phyloP scores from a whole-genome alignment of 1,140 invertebrate genomes.

The Solen grandis region DNA sequence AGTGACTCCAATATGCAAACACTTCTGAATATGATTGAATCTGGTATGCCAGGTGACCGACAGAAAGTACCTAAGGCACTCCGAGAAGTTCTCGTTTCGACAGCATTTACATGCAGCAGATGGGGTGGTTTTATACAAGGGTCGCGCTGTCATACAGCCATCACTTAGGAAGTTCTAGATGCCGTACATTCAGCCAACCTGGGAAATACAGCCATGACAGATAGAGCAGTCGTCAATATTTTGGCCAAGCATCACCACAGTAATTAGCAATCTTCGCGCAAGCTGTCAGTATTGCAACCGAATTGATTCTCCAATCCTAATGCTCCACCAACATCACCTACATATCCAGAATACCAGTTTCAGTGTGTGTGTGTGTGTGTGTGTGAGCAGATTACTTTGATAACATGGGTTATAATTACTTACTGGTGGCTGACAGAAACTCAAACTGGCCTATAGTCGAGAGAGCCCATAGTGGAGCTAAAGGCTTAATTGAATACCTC shows the following conservation, averaged over 20 bases:
- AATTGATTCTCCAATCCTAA: too few species aligned
- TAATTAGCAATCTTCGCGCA: constrained; percentile 8
- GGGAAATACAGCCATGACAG: constrained; percentile 41
- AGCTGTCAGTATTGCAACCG: too few species aligned
- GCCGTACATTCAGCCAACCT: constrained; percentile 48
- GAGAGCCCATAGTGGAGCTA: too few species aligned
- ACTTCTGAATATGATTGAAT: too few species aligned
- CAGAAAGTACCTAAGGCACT: background rate
- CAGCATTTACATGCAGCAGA: constrained; percentile 26
- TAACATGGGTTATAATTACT: constrained; percentile 42
- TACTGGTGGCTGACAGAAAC: constrained; percentile 37
- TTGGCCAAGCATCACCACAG: constrained; percentile 58
- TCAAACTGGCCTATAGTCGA: constrained; percentile 50
- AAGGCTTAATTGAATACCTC: constrained; percentile 30
- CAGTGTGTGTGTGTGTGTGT: constrained; percentile 56
- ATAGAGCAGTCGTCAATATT: constrained; percentile 58
- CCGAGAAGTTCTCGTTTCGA: constrained; percentile 28
- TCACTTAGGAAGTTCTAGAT: constrained; percentile 9
- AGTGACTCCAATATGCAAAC: too few species aligned
- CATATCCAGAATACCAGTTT: constrained; percentile 54
- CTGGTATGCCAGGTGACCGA: constrained; percentile 28
- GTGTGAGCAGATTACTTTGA: constrained; percentile 59
- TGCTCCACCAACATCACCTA: constrained; percentile 46
- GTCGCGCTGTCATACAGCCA: constrained; percentile 7
- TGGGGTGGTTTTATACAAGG: constrained; percentile 33